Conservation (phyloP, 2,113 vertebrate genomes). For the Oxyruncus cristatus region DNA sequence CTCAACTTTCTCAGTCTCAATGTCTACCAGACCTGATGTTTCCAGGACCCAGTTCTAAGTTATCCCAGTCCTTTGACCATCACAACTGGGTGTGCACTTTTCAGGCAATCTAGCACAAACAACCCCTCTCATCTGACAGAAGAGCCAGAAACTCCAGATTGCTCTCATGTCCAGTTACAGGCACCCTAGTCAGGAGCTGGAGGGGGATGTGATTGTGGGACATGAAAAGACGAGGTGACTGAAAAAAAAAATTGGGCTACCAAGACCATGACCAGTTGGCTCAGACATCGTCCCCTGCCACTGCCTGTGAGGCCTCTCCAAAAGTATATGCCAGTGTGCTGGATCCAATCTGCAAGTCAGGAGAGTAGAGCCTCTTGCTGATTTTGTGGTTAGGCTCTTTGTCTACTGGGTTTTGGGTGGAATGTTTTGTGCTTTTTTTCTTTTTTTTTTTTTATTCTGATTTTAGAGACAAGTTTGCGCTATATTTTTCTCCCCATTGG, state of each 20-base stretch:
- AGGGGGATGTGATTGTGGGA: background rate
- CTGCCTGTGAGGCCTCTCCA: rapidly evolving
- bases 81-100: background rate
- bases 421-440: background rate
- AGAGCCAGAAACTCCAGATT: background rate
- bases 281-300: background rate
- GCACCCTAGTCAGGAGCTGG: rapidly evolving
- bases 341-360: background rate
- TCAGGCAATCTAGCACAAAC: background rate
- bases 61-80: background rate
- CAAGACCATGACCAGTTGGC: background rate
- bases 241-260: background rate
- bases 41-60: background rate
- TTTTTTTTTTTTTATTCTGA: background rate
- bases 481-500: background rate
- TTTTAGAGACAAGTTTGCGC: background rate
- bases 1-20: rapidly evolving
- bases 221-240: background rate
- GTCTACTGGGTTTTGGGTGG: background rate
- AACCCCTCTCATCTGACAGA: background rate
- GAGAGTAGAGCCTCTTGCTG: background rate
- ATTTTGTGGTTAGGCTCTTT: background rate
- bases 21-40: background rate
- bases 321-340: background rate
- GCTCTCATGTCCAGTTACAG: background rate